phyloP scores from a whole-genome alignment of 2,113 vertebrate genomes.

The Polyodon spathula region DNA sequence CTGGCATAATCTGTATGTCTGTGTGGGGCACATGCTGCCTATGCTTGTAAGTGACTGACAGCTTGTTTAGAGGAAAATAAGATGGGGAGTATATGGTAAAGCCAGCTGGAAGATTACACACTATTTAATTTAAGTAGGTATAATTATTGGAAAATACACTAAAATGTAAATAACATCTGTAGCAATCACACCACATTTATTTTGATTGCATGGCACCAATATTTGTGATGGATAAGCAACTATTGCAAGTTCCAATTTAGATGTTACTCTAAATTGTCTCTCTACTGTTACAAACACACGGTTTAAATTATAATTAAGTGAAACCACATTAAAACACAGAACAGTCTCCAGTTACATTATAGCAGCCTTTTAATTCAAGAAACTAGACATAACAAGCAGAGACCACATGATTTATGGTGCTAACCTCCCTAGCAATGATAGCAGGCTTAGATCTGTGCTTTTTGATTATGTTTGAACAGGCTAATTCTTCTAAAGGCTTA shows the following conservation, averaged over 20 bases:
- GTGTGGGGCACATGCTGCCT: too few relatives aligned
- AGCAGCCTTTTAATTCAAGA: neutral
- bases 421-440: too few relatives aligned
- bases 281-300: neutral
- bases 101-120: neutral
- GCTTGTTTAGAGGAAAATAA: neutral
- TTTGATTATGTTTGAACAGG: too few relatives aligned
- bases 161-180: neutral
- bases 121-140: neutral
- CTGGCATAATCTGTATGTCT: too few relatives aligned
- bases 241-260: neutral
- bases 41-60: too few relatives aligned
- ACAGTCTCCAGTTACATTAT: neutral
- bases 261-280: too few relatives aligned
- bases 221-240: neutral
- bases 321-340: neutral
- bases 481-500: too few relatives aligned
- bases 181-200: neutral
- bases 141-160: neutral
- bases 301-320: neutral
- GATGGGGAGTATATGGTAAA: neutral
- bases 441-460: too few relatives aligned
- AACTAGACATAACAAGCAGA: neutral
- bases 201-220: neutral
- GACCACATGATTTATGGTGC: too few relatives aligned